phyloP scores from a whole-genome alignment of 2,797 vertebrate genomes.

The Pangasius larnaudii region DNA sequence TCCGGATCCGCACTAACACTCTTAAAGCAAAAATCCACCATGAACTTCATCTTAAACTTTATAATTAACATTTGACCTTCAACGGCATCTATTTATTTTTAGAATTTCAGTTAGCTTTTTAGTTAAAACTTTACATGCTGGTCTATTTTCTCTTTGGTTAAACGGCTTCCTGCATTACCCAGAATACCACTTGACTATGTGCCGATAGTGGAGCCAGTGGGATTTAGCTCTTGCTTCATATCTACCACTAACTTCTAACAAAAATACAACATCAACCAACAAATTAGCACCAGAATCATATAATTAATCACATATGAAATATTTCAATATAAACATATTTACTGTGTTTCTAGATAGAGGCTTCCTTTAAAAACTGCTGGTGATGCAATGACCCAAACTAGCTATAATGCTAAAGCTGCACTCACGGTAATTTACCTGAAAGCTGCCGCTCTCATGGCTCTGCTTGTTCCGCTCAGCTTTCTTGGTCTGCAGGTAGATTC shows the following conservation, averaged over 20 bases:
- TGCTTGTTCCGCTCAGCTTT: constrained; percentile 66
- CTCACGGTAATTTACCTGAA: constrained; percentile 66
- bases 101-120: too few species aligned
- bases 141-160: not conserved
- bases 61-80: not conserved
- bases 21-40: constrained; percentile 53
- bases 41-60: not conserved
- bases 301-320: not conserved
- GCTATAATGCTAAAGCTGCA: not conserved
- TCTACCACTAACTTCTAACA: not conserved
- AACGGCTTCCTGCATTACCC: not conserved
- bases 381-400: not conserved
- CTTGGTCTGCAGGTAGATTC: constrained; percentile 73
- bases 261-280: not conserved
- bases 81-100: not conserved
- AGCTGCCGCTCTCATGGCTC: constrained; percentile 51
- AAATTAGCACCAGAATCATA: not conserved
- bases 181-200: not conserved
- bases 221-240: not conserved
- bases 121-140: not conserved
- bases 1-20: constrained; percentile 67
- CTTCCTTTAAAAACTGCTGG: not conserved
- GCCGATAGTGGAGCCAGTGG: not conserved
- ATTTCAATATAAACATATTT: not conserved
- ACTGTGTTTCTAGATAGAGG: not conserved